Conservation (phyloP, 2,888 invertebrate genomes). For the Vesta saturnalis region DNA sequence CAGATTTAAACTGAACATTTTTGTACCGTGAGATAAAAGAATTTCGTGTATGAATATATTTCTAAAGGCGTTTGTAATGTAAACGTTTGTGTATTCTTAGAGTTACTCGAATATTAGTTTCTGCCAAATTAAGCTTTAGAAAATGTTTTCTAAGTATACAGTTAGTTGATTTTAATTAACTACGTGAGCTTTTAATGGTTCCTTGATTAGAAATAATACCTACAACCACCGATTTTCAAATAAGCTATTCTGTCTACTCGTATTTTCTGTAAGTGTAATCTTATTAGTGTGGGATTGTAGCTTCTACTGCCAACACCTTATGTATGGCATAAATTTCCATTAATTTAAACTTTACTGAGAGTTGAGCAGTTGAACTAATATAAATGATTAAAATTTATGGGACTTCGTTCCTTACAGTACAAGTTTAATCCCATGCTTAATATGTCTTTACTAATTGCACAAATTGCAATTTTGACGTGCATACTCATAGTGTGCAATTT, state of each 20-base stretch:
- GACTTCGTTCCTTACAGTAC: no score
- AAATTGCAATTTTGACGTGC: no score
- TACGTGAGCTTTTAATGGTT: neutral
- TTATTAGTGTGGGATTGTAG: conserved; percentile 35
- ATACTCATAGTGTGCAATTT: no score
- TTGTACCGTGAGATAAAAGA: conserved; percentile 12
- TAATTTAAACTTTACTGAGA: conserved; percentile 35
- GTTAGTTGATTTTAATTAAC: neutral
- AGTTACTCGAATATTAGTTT: no score
- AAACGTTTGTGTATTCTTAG: neutral
- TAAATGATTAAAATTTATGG: conserved; percentile 36
- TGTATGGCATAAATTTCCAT: conserved; percentile 39
- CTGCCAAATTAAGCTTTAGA: no score
- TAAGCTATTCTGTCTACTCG: conserved; percentile 17
- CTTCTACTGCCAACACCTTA: conserved; percentile 34
- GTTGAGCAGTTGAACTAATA: conserved; percentile 36
- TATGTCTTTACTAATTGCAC: no score
- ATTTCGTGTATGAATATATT: neutral
- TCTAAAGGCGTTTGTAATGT: neutral
- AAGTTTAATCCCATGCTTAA: no score
- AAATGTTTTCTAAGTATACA: no score
- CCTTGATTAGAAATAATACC: neutral
- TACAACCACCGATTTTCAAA: neutral
- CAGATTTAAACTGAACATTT: conserved; percentile 6
- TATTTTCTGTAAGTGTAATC: conserved; percentile 33